Conservation (phyloP, 2,888 invertebrate species). For the Apantesis nais region DNA sequence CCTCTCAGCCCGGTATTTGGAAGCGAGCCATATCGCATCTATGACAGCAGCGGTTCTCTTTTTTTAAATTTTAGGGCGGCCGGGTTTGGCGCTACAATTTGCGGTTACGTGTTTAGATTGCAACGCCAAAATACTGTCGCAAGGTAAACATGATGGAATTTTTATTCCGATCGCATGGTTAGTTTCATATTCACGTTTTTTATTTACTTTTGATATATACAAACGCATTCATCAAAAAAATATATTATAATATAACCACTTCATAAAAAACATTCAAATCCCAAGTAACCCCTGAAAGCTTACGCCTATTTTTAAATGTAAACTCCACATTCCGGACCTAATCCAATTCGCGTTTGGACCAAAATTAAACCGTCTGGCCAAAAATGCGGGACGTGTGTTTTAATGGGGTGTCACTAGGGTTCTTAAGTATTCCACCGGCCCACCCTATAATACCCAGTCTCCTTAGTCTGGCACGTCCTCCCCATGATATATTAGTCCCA, state of each 20-base stretch:
- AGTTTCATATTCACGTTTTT: constrained; percentile 5
- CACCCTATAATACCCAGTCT: constrained; percentile 84
- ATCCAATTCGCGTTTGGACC: constrained; percentile 62
- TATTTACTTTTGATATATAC: background rate
- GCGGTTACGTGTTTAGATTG: constrained; percentile 78
- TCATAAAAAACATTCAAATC: constrained; percentile 35
- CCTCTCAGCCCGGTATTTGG: constrained; percentile 66
- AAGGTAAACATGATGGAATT: constrained; percentile 29
- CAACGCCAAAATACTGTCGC: constrained; percentile 51
- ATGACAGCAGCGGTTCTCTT: constrained; percentile 81
- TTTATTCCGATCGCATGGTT: constrained; percentile 19
- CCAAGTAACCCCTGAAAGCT: constrained; percentile 36
- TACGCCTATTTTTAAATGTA: constrained; percentile 46
- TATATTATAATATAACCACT: background rate
- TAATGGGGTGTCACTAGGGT: constrained; percentile 85
- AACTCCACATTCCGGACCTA: constrained; percentile 48
- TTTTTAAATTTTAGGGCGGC: constrained; percentile 79
- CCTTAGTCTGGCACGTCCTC: constrained; percentile 85
- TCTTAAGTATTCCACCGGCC: constrained; percentile 85
- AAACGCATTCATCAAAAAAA: background rate
- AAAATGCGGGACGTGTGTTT: constrained; percentile 84
- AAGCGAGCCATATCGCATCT: constrained; percentile 82
- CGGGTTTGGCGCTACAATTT: constrained; percentile 71
- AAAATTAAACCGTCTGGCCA: constrained; percentile 83
- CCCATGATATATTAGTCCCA: constrained; percentile 86